Conservation (phyloP, 2,113 vertebrate species). For the Ceyx margarethae region DNA sequence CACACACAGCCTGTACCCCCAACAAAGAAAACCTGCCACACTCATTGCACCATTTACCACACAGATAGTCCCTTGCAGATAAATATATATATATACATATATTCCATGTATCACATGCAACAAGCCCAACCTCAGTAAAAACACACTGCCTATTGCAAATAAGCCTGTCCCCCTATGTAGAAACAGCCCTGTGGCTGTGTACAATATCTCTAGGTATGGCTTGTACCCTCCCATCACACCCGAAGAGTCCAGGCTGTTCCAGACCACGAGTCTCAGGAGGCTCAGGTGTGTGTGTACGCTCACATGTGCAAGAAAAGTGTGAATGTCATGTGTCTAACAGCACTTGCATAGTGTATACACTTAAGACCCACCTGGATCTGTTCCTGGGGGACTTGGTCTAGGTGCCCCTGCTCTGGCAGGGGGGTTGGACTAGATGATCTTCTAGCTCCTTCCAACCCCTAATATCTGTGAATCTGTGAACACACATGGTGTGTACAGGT, state of each 20-base stretch:
- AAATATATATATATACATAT: neutral
- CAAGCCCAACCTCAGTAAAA: neutral
- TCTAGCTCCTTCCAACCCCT: too few species aligned
- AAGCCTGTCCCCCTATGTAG: rapidly evolving
- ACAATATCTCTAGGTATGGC: rapidly evolving
- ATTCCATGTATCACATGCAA: rapidly evolving
- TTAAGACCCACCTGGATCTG: too few species aligned
- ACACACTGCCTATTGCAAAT: rapidly evolving
- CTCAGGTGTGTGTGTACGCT: rapidly evolving
- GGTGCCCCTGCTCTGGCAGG: too few species aligned
- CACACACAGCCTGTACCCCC: neutral
- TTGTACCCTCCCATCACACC: too few species aligned
- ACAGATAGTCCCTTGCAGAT: neutral
- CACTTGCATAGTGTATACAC: rapidly evolving
- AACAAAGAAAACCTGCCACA: rapidly evolving
- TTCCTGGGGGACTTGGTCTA: too few species aligned
- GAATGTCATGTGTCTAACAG: rapidly evolving
- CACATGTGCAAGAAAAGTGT: rapidly evolving
- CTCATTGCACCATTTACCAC: neutral
- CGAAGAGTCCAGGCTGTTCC: rapidly evolving
- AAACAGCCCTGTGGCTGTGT: rapidly evolving
- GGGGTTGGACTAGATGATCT: too few species aligned
- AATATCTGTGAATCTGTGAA: too few species aligned
- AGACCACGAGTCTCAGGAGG: neutral
- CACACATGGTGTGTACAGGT: rapidly evolving